A percentile compares a stretch with the other conserved stretches of the same genome.
phyloP scores from a whole-genome alignment of 2,797 vertebrate species.

The Aplochiton taeniatus region DNA sequence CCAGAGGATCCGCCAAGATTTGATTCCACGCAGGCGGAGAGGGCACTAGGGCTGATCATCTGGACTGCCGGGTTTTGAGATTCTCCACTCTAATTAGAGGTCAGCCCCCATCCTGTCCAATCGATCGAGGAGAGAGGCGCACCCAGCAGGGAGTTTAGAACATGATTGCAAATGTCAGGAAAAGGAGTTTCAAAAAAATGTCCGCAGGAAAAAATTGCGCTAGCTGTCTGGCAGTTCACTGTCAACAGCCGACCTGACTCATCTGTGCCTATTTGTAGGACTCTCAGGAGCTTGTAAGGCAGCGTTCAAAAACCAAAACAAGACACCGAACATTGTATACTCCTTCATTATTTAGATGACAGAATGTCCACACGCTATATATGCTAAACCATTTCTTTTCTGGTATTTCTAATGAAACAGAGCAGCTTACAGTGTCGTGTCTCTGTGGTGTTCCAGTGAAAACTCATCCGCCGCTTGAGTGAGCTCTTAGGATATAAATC shows the following conservation, averaged over 20 bases:
- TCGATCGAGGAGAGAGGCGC: too few species aligned
- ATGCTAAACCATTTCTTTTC: too few species aligned
- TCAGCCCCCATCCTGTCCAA: too few species aligned
- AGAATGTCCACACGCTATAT: too few species aligned
- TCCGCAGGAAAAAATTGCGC: slow-evolving; percentile 25
- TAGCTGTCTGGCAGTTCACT: slow-evolving; percentile 35
- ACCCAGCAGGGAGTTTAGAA: too few species aligned
- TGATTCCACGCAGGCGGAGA: slow-evolving; percentile 20
- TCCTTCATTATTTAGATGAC: too few species aligned
- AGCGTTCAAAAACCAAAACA: slow-evolving; percentile 15
- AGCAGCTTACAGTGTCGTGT: slow-evolving; percentile 29
- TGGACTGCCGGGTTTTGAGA: not conserved
- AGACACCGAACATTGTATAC: too few species aligned
- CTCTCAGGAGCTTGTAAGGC: too few species aligned
- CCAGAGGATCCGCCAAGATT: slow-evolving; percentile 3
- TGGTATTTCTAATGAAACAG: slow-evolving; percentile 9
- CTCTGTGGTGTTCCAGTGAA: slow-evolving; percentile 54
- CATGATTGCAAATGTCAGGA: too few species aligned
- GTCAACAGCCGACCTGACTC: not conserved
- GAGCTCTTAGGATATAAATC: slow-evolving; percentile 56
- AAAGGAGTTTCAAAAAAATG: not conserved
- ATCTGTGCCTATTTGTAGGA: too few species aligned
- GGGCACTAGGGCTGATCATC: slow-evolving; percentile 18
- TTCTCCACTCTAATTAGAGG: too few species aligned
- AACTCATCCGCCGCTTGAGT: slow-evolving; percentile 53